Base-by-base conservation (phyloP, 92 coral and sea anemone genomes). In the Siderastrea radians region DNA sequence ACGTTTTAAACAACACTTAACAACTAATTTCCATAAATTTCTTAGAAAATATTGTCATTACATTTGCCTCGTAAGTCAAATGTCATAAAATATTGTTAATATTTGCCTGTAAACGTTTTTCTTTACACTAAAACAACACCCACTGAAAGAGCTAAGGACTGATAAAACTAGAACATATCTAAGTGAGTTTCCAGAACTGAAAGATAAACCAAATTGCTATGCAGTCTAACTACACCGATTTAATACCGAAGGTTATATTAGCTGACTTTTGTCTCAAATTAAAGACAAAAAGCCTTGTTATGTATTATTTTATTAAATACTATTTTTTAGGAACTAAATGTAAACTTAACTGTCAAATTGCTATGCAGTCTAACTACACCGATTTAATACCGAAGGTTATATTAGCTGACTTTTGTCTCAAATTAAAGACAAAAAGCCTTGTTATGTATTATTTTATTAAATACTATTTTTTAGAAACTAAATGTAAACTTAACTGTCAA, bases 41-140 rank as follows among this genome's bases (percentile, higher is more conserved):
- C 66, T 76, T 15, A 53, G 66, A 76, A 76, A 76, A 57, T 57
- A 57, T 57, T 12, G 51, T 44, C 7, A 46, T 5, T 7, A 44
- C 14, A 26, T 54, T 55, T 75, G 67, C 80, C 66, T 75, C n/a
- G 80, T 55, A 52, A 75, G 80, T 76, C 68, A 76, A 76, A 52
- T 59, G 44, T 59, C 80, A 76, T 76, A 76, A 76, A 58, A 76
- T 76, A 57, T 57, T 6, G 9, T 6, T 17, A 6, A 13, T 15
- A 50, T 76, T 59, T 43, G 14, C 26, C 26, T 7, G 19, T 44
- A 6, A 1, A 44, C 10, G n/a, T 52, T 44, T 57, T 14, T 49
- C 54, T 49, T 76, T 59, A 15, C 3, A 45, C 43, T 67, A 38
- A 43, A 61, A 52, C 10, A 74, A 76, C 38, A 57, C 68, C 80